Conservation (phyloP, 1,140 invertebrate species). For the Yoshiicerus persimilis region DNA sequence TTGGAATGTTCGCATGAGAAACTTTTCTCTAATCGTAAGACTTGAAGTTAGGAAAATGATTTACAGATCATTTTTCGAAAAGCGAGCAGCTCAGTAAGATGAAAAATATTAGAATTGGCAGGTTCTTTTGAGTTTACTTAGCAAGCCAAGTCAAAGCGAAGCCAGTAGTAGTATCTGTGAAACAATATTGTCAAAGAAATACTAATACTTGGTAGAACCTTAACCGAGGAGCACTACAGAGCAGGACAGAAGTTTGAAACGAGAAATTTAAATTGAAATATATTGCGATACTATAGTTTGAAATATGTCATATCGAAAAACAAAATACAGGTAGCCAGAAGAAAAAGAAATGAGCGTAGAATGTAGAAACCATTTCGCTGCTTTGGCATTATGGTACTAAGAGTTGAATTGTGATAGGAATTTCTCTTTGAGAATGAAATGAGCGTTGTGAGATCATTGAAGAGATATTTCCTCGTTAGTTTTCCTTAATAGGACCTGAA, state of each 20-base stretch:
- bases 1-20: not conserved
- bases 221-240: not conserved
- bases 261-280: not conserved
- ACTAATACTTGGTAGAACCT: not conserved
- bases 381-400: no score
- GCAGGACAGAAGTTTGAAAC: not conserved
- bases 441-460: not conserved
- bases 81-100: not conserved
- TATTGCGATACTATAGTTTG: not conserved
- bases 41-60: conserved; percentile 1
- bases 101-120: conserved; percentile 7
- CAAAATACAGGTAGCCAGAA: not conserved
- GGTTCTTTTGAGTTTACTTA: not conserved
- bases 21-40: not conserved
- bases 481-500: not conserved
- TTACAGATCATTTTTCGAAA: conserved; percentile 12
- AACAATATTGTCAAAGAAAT: not conserved
- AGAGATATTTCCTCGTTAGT: not conserved
- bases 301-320: no score
- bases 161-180: no score
- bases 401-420: no score
- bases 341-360: not conserved
- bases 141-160: no score
- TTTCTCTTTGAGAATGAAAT: not conserved
- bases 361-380: no score